Evolutionary conservation across 2,888 invertebrate species (phyloP).

Genomic region (Achlya flavicornis): DNA sequence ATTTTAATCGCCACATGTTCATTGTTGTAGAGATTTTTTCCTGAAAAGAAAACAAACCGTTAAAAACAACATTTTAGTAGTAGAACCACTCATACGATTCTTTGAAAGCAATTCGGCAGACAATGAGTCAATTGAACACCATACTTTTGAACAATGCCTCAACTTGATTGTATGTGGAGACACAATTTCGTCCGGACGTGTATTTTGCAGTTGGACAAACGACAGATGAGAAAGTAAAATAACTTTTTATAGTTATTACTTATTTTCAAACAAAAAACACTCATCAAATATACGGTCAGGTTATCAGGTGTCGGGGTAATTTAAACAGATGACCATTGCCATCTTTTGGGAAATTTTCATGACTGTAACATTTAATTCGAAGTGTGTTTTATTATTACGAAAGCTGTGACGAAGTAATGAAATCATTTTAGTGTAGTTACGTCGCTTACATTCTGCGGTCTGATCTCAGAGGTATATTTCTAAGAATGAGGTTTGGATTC

Average conservation of each 20-base stretch:
- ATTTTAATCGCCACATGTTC: constrained; percentile 99
- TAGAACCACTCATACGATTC: not conserved
- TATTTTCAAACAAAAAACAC: too few species aligned
- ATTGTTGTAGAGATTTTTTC: constrained; percentile 99
- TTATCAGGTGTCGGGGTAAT: too few species aligned
- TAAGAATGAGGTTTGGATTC: not conserved
- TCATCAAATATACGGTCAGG: too few species aligned
- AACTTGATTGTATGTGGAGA: not conserved
- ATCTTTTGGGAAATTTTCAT: not conserved
- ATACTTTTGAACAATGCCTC: not conserved
- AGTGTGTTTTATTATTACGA: not conserved
- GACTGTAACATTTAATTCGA: not conserved
- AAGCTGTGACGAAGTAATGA: not conserved
- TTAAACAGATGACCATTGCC: not conserved
- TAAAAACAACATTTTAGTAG: not conserved
- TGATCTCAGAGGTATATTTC: not conserved
- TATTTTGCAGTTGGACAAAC: not conserved
- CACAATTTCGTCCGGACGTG: not conserved
- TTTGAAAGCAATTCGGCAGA: not conserved
- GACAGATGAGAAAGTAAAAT: too few species aligned
- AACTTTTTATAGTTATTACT: too few species aligned
- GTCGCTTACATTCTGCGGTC: not conserved
- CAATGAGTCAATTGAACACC: not conserved
- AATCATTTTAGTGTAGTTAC: not conserved
- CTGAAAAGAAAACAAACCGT: constrained; percentile 85